These are phyloP conservation scores for Enteromius afrohamiltoni DNA, from an alignment of 2,797 vertebrate species.

Conservation along the genomic window DNA sequence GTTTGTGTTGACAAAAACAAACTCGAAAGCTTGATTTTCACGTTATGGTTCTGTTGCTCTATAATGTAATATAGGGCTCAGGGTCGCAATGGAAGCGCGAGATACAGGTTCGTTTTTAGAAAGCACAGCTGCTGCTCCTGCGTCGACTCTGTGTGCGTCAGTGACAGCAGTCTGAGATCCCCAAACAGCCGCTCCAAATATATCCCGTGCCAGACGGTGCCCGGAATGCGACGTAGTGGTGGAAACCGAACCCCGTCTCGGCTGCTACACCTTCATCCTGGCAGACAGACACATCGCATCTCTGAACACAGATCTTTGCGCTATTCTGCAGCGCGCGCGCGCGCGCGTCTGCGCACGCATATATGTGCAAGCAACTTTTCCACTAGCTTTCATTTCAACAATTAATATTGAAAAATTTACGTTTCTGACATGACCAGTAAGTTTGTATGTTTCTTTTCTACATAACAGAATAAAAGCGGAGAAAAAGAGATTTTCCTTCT, in stretches of 20 bases:
- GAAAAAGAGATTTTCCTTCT: neutral
- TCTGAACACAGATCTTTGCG: neutral
- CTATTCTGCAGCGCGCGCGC: neutral
- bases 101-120: slow-evolving; percentile 55
- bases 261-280: neutral
- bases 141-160: slow-evolving; percentile 47
- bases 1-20: slow-evolving; percentile 1
- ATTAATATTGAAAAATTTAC: neutral
- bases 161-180: slow-evolving; percentile 74
- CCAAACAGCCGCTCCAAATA: slow-evolving; percentile 76
- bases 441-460: neutral
- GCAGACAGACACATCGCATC: neutral
- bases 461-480: neutral
- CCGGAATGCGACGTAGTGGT: slow-evolving; percentile 46
- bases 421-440: neutral
- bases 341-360: neutral
- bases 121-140: slow-evolving; percentile 55
- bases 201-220: slow-evolving; percentile 70
- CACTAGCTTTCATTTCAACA: too few relatives aligned
- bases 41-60: neutral
- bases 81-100: neutral
- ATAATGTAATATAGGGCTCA: neutral
- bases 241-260: slow-evolving; percentile 16
- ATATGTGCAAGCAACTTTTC: slow-evolving; percentile 13
- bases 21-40: neutral